Percentiles rank a stretch among this genome's conserved stretches.
Evolutionary conservation across 2,113 vertebrate species (phyloP).

Genomic region (Lagenorhynchus albirostris): DNA sequence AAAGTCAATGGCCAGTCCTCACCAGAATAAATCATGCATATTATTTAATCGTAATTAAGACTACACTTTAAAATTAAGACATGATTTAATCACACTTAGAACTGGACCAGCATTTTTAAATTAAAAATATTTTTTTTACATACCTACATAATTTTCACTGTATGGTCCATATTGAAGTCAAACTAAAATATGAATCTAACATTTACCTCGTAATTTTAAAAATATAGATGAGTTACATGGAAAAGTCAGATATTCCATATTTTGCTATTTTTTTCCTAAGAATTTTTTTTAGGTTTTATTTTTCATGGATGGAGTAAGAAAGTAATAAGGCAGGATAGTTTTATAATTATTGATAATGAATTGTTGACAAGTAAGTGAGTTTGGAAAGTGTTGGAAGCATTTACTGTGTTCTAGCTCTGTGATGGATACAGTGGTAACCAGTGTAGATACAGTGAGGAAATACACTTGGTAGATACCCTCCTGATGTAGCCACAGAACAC

Average conservation of each 20-base stretch:
- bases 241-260: not conserved
- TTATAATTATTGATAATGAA: constrained; percentile 1
- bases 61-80: not conserved
- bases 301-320: not conserved
- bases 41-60: not conserved
- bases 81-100: not conserved
- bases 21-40: constrained; percentile 8
- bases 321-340: not conserved
- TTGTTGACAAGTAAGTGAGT: not conserved
- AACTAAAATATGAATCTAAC: not conserved
- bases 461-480: not conserved
- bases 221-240: not conserved
- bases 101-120: not conserved
- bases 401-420: not conserved
- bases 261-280: not conserved
- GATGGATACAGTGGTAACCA: not conserved
- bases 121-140: not conserved
- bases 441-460: not conserved
- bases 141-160: not conserved
- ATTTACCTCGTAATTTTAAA: not conserved
- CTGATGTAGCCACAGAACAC: not conserved
- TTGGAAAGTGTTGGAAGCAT: not conserved
- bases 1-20: not conserved
- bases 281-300: not conserved
- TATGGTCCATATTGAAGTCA: not conserved